phyloP scores from a whole-genome alignment of 2,113 vertebrate genomes.

The Laterallus jamaicensis region DNA sequence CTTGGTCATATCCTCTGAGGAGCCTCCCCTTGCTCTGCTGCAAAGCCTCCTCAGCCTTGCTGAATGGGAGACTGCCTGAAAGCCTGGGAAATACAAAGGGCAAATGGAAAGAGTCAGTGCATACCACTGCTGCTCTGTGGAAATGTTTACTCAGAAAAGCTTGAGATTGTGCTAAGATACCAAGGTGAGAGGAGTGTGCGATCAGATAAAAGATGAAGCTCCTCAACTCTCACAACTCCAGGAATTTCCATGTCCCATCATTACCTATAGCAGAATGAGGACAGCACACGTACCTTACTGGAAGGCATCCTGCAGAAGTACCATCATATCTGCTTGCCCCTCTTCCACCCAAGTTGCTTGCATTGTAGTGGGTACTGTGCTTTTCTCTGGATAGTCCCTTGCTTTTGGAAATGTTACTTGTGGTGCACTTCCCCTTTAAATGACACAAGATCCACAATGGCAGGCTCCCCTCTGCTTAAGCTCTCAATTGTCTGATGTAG shows the following conservation, averaged over 20 bases:
- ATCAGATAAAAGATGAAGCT: constrained; percentile 30
- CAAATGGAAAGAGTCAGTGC: constrained; percentile 50
- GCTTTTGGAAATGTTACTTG: background rate
- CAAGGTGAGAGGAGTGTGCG: background rate
- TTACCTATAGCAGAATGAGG: background rate
- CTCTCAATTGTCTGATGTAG: background rate
- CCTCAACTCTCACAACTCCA: background rate
- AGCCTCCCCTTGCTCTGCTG: background rate
- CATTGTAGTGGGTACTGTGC: no score
- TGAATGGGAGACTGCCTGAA: background rate
- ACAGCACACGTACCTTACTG: background rate
- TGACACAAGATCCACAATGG: background rate
- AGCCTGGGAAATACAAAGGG: constrained; percentile 41
- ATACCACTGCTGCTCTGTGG: constrained; percentile 37
- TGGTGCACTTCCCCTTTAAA: background rate
- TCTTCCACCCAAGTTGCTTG: background rate
- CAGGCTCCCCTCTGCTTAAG: background rate
- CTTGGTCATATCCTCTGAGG: background rate
- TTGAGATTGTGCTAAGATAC: constrained; percentile 31
- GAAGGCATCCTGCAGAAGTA: background rate
- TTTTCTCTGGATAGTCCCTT: background rate
- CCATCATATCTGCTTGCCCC: background rate
- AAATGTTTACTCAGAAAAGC: constrained; percentile 51
- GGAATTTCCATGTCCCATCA: background rate
- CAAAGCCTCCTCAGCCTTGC: background rate